phyloP scores from a whole-genome alignment of 1,140 invertebrate genomes.

The Planococcus citri region DNA sequence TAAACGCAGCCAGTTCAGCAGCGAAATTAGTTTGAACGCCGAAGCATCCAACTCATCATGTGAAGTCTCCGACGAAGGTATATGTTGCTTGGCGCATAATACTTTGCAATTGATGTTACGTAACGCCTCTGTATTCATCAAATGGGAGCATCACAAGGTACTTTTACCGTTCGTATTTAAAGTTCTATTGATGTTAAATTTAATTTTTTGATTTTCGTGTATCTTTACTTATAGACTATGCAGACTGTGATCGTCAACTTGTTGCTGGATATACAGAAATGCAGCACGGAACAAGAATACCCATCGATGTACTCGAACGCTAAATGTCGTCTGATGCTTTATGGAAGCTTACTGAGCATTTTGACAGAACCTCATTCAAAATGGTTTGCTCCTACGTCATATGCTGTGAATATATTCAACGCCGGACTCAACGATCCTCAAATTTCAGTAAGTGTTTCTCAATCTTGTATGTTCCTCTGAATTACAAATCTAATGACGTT shows the following conservation, averaged over 20 bases:
- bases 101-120: background rate
- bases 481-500: background rate
- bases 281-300: background rate
- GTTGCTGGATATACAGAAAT: background rate
- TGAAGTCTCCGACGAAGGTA: background rate
- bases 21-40: background rate
- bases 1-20: background rate
- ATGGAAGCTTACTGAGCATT: background rate
- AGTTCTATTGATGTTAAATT: too few species aligned
- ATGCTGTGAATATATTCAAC: background rate
- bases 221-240: background rate
- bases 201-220: background rate
- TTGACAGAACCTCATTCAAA: background rate
- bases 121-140: background rate
- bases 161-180: too few species aligned
- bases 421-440: background rate
- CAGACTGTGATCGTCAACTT: background rate
- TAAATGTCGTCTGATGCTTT: background rate
- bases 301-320: background rate
- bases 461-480: background rate
- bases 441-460: background rate
- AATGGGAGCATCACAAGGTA: slow-evolving; percentile 10
- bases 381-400: background rate
- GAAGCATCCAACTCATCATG: background rate
- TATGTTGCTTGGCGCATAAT: background rate